Percentiles rank a stretch among this genome's conserved stretches.
These are phyloP conservation scores for Alaudala cheleensis DNA, from an alignment of 2,113 vertebrate species.

Conservation along the genomic window DNA sequence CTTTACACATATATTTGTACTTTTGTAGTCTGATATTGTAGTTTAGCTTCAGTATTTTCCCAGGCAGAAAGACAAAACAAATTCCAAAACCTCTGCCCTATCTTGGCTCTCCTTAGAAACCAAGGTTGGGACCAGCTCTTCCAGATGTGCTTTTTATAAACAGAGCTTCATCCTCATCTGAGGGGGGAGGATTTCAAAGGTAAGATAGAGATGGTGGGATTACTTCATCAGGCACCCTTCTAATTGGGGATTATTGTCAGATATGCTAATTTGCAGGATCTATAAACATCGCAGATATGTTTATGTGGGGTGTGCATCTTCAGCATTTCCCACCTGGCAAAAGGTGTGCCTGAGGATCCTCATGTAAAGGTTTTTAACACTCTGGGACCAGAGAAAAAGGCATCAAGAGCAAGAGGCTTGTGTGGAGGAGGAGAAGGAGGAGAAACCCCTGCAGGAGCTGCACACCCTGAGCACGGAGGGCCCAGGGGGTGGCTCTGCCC, in stretches of 20 bases:
- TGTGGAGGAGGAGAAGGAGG: too few species aligned
- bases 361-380: background rate
- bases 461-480: accelerated
- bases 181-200: background rate
- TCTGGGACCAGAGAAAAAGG: too few species aligned
- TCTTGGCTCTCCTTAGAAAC: background rate
- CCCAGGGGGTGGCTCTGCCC: background rate
- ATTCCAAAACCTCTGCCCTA: background rate
- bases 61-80: background rate
- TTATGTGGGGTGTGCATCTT: too few species aligned
- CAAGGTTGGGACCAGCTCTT: background rate
- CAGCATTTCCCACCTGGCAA: accelerated
- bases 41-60: background rate
- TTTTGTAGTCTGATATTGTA: background rate
- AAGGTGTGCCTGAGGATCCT: background rate
- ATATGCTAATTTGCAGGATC: background rate
- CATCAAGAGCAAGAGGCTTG: background rate
- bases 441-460: background rate
- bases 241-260: background rate
- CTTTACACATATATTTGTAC: background rate
- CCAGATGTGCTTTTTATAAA: background rate
- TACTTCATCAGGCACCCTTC: background rate
- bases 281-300: background rate
- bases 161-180: background rate
- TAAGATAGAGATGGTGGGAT: background rate